phyloP scores from a whole-genome alignment of 2,797 vertebrate species.

The Diglossa cyanea region DNA sequence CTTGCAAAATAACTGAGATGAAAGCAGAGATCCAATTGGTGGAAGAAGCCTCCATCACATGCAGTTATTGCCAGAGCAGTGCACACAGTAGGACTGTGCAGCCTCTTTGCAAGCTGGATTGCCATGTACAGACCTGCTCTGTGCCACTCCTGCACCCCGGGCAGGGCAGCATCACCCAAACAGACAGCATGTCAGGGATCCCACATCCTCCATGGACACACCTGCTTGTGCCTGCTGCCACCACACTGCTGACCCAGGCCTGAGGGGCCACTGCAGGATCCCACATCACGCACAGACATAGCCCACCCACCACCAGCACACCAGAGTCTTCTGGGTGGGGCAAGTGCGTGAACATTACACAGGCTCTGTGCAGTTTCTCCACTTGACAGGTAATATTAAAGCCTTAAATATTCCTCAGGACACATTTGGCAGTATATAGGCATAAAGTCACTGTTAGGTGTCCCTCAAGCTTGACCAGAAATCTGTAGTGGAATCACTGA shows the following conservation, averaged over 20 bases:
- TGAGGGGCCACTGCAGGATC: not conserved
- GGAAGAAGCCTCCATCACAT: constrained; percentile 32
- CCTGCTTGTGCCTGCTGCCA: not conserved
- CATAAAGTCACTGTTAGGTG: not conserved
- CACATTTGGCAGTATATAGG: not conserved
- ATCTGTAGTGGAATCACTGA: not conserved
- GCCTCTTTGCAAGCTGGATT: not conserved
- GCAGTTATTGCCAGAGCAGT: constrained; percentile 40
- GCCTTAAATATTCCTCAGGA: not conserved
- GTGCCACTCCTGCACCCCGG: not conserved
- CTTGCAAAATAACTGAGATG: constrained; percentile 43
- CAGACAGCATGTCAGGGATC: not conserved
- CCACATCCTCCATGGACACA: not conserved
- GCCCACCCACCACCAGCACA: not conserved
- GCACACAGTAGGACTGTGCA: not conserved
- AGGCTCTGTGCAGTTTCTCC: not conserved
- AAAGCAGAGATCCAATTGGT: constrained; percentile 28
- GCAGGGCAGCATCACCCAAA: not conserved
- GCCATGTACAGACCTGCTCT: not conserved
- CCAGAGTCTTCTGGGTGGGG: not conserved
- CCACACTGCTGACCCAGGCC: not conserved
- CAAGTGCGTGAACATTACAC: not conserved
- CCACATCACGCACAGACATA: not conserved
- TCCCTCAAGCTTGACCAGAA: not conserved
- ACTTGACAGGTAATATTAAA: not conserved